Percentiles rank a stretch among this genome's conserved stretches.
These are phyloP conservation scores for Rosalia funebris DNA, from an alignment of 2,888 invertebrate genomes.

Conservation along the genomic window DNA sequence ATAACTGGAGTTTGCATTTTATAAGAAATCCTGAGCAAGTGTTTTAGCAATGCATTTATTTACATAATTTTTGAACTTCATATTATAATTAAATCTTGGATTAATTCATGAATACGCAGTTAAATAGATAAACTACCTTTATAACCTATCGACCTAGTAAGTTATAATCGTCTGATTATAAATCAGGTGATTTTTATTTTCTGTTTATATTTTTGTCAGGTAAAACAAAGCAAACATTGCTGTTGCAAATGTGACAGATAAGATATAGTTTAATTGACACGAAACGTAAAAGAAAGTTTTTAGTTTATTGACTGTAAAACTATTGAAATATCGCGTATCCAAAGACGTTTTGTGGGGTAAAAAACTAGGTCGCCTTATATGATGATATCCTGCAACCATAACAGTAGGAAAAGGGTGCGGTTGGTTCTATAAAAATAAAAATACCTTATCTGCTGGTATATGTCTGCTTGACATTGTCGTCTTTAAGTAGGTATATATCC, in stretches of 20 bases:
- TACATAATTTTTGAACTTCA: too few species aligned
- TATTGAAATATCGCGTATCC: constrained; percentile 33
- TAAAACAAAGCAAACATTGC: constrained; percentile 4
- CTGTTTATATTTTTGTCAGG: constrained; percentile 4
- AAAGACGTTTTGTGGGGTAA: constrained; percentile 49
- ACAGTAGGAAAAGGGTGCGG: constrained; percentile 59
- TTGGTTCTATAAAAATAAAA: constrained; percentile 59
- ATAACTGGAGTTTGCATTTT: too few species aligned
- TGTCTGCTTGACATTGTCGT: constrained; percentile 81
- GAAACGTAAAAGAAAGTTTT: constrained; percentile 21
- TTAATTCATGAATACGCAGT: too few species aligned
- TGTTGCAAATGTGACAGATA: constrained; percentile 1
- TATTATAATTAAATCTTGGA: too few species aligned
- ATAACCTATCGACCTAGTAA: too few species aligned
- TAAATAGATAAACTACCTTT: too few species aligned
- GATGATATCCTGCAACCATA: constrained; percentile 49
- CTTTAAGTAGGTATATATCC: constrained; percentile 48
- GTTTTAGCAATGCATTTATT: too few species aligned
- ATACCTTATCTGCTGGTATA: constrained; percentile 86
- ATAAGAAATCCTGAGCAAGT: too few species aligned
- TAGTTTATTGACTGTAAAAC: constrained; percentile 4
- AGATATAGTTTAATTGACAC: not conserved
- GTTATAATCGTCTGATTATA: too few species aligned
- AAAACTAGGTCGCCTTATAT: constrained; percentile 60
- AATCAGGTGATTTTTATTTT: constrained; percentile 15